phyloP scores from a whole-genome alignment of 2,113 vertebrate genomes.

The Anas platyrhynchos region DNA sequence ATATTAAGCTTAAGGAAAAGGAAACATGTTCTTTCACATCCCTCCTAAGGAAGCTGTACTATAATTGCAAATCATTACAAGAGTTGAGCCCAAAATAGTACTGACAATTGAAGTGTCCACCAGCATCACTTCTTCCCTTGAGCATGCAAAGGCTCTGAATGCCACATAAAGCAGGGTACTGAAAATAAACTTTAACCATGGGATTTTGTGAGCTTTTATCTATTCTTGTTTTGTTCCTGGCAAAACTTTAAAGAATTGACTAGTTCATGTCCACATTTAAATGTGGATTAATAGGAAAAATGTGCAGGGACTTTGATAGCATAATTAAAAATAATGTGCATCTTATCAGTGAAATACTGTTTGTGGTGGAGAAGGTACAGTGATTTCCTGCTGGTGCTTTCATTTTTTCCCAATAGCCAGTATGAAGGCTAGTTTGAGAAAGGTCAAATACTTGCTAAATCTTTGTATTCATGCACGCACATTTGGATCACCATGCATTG shows the following conservation, averaged over 20 bases:
- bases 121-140: slow-evolving; percentile 17
- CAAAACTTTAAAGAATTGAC: slow-evolving; percentile 43
- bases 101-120: neutral
- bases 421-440: neutral
- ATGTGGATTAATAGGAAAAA: slow-evolving; percentile 44
- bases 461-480: neutral
- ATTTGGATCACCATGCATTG: neutral
- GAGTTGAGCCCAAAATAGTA: slow-evolving; percentile 48
- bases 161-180: slow-evolving; percentile 38
- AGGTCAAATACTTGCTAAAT: neutral
- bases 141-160: neutral
- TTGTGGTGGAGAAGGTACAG: neutral
- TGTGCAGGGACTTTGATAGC: neutral
- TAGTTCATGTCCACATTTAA: slow-evolving; percentile 17
- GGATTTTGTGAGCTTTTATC: slow-evolving; percentile 35
- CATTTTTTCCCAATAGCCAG: neutral
- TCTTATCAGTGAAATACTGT: neutral
- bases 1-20: slow-evolving; percentile 41
- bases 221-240: slow-evolving; percentile 19
- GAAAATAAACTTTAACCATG: slow-evolving; percentile 11
- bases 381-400: neutral
- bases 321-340: neutral
- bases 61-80: neutral
- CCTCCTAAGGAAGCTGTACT: slow-evolving; percentile 57
- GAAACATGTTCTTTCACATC: slow-evolving; percentile 46